Evolutionary conservation across 2,888 invertebrate species (phyloP).

Genomic region (Acrocera orbiculus): DNA sequence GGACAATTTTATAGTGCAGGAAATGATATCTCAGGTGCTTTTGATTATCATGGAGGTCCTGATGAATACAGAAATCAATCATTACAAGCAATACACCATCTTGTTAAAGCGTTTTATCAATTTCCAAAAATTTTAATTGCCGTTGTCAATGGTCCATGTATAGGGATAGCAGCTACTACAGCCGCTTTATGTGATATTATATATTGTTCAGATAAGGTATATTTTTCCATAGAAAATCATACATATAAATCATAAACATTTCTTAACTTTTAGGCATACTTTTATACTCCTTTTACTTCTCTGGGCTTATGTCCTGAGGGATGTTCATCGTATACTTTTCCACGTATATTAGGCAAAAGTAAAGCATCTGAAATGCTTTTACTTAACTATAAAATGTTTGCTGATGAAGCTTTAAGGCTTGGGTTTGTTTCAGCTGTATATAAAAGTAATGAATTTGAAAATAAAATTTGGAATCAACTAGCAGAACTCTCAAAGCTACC

Average conservation of each 20-base stretch:
- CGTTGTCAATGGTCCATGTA: constrained; percentile 84
- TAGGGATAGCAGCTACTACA: constrained; percentile 78
- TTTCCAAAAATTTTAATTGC: constrained; percentile 79
- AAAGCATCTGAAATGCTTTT: constrained; percentile 48
- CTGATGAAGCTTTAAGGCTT: constrained; percentile 56
- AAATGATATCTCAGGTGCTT: constrained; percentile 43
- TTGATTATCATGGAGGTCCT: constrained; percentile 18
- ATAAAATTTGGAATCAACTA: constrained; percentile 40
- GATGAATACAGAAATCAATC: too few relatives aligned
- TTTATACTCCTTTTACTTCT: constrained; percentile 71
- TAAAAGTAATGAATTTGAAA: constrained; percentile 41
- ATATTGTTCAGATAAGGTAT: constrained; percentile 66
- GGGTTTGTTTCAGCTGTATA: constrained; percentile 68
- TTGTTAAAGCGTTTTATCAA: constrained; percentile 59
- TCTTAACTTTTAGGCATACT: constrained; percentile 49
- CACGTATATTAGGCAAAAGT: constrained; percentile 62
- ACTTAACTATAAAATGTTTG: constrained; percentile 60
- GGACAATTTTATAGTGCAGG: constrained; percentile 76
- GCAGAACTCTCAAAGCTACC: constrained; percentile 38
- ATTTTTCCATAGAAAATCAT: background rate
- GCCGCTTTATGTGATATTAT: constrained; percentile 74
- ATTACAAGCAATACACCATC: too few relatives aligned
- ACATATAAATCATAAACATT: constrained; percentile 1
- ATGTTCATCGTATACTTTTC: constrained; percentile 73
- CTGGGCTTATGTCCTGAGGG: constrained; percentile 80